Conservation (phyloP, 2,888 invertebrate species). For the Stramonita haemastoma region DNA sequence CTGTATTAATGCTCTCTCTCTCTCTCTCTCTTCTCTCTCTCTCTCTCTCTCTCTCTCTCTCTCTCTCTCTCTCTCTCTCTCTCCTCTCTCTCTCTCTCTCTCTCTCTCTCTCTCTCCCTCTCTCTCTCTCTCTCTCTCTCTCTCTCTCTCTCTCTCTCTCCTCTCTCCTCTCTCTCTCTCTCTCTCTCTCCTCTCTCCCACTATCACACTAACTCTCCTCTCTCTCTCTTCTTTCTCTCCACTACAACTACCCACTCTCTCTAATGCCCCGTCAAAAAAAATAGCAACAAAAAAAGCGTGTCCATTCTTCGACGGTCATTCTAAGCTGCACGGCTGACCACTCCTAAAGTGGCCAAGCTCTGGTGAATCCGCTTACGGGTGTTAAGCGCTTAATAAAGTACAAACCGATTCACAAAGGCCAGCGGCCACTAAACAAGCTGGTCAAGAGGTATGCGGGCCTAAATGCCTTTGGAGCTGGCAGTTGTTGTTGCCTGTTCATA, state of each 20-base stretch:
- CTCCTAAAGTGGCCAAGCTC: background rate
- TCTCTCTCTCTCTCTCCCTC: too few relatives aligned
- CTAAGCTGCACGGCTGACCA: background rate
- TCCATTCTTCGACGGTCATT: background rate
- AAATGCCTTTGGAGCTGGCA: too few relatives aligned
- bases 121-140: background rate
- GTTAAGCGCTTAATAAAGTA: constrained; percentile 24
- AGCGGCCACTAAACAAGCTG: background rate
- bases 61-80: too few relatives aligned
- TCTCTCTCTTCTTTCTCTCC: background rate
- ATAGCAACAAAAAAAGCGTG: background rate
- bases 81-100: too few relatives aligned
- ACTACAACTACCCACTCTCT: background rate
- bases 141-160: background rate
- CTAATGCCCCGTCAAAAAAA: too few relatives aligned
- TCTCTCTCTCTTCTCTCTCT: too few relatives aligned
- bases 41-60: too few relatives aligned
- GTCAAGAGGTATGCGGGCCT: background rate
- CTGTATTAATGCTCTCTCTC: too few relatives aligned
- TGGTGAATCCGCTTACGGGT: constrained; percentile 2
- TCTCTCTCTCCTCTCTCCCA: background rate
- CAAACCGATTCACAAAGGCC: constrained; percentile 11
- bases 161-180: background rate
- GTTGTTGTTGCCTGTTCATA: too few relatives aligned
- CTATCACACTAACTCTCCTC: background rate